Conservation (phyloP, 2,888 invertebrate species). For the Hemaris fuciformis region DNA sequence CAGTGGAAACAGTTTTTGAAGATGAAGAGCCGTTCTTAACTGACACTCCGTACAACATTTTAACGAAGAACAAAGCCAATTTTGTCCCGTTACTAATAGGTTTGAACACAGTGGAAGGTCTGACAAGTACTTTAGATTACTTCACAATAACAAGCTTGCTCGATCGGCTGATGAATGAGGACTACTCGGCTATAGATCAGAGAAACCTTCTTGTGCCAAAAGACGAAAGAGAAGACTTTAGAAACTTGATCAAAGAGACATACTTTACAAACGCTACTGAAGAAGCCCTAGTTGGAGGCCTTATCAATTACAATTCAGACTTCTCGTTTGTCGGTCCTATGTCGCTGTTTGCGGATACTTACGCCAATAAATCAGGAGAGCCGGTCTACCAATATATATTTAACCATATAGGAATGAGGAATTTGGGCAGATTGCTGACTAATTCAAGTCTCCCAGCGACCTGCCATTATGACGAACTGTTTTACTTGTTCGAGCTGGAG, state of each 20-base stretch:
- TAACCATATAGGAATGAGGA: constrained; percentile 65
- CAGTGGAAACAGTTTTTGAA: constrained; percentile 57
- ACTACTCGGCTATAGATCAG: constrained; percentile 60
- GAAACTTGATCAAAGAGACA: constrained; percentile 55
- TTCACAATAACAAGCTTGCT: constrained; percentile 64
- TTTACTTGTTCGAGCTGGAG: constrained; percentile 68
- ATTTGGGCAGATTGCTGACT: constrained; percentile 63
- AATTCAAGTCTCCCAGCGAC: constrained; percentile 67
- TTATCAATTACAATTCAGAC: constrained; percentile 70
- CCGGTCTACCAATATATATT: constrained; percentile 63
- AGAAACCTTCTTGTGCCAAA: constrained; percentile 46
- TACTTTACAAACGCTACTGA: constrained; percentile 64
- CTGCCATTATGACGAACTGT: constrained; percentile 62
- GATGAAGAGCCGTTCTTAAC: constrained; percentile 66
- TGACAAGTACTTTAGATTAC: constrained; percentile 67
- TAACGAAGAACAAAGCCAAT: constrained; percentile 46
- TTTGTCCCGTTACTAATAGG: constrained; percentile 78
- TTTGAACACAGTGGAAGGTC: constrained; percentile 78
- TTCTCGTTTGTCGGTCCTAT: constrained; percentile 69
- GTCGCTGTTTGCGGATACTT: constrained; percentile 60
- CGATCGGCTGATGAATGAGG: constrained; percentile 62
- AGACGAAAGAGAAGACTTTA: constrained; percentile 51
- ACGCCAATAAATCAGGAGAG: constrained; percentile 49
- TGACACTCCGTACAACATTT: constrained; percentile 68
- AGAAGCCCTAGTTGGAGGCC: constrained; percentile 60